phyloP scores from a whole-genome alignment of 1,140 invertebrate genomes.

The Neodiprion pinetum region DNA sequence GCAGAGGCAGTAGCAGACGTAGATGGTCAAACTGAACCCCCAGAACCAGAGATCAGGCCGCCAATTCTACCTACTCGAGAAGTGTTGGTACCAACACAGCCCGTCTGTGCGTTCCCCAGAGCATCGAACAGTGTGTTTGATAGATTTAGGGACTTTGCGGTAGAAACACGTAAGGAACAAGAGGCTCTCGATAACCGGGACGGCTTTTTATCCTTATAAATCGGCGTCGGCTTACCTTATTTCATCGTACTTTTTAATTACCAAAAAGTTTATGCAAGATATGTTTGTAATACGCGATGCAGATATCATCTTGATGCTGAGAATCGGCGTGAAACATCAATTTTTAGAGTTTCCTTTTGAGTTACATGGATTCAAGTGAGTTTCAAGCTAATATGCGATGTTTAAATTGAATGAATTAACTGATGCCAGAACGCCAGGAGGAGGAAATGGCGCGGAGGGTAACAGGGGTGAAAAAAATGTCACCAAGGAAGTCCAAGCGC shows the following conservation, averaged over 20 bases:
- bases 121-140: constrained; percentile 69
- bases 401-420: constrained; percentile 14
- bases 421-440: constrained; percentile 57
- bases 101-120: constrained; percentile 54
- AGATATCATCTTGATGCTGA: background rate
- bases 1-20: constrained; percentile 29
- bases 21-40: constrained; percentile 27
- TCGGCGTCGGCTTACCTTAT: constrained; percentile 8
- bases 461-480: constrained; percentile 50
- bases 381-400: constrained; percentile 11
- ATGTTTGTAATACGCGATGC: too few species aligned
- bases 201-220: background rate
- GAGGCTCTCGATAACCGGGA: background rate
- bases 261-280: too few species aligned
- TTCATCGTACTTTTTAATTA: background rate
- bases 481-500: constrained; percentile 58
- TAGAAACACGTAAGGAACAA: constrained; percentile 66
- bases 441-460: constrained; percentile 55
- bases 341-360: too few species aligned
- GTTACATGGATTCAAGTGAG: background rate
- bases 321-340: background rate
- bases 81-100: constrained; percentile 58
- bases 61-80: constrained; percentile 73
- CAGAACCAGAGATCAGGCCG: constrained; percentile 64
- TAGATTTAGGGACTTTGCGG: constrained; percentile 71